A percentile compares a stretch with the other conserved stretches of the same genome.
Evolutionary conservation across 2,113 vertebrate genomes (phyloP).

Genomic region (Cryptomyrus ogoouensis): DNA sequence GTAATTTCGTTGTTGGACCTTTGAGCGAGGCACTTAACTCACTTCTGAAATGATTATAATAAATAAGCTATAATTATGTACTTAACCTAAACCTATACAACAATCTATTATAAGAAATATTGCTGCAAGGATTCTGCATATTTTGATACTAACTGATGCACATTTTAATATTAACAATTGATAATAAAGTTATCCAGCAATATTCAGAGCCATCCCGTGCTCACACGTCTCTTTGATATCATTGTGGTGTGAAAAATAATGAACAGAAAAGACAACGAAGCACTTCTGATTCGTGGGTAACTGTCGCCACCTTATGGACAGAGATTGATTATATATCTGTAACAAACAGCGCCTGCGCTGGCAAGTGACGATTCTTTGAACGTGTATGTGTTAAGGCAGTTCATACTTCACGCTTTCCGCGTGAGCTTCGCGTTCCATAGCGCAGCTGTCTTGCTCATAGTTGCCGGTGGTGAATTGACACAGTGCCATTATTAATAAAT

Average conservation of each 20-base stretch:
- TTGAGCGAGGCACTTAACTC: not conserved
- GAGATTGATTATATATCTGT: not conserved
- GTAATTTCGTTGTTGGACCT: not conserved
- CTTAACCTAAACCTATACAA: not conserved
- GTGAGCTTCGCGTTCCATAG: too few relatives aligned
- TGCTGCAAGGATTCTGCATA: not conserved
- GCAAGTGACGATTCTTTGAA: not conserved
- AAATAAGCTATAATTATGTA: not conserved
- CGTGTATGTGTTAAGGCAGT: too few relatives aligned
- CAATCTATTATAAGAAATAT: not conserved
- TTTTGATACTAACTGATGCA: not conserved
- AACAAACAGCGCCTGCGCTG: not conserved
- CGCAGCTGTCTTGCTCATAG: too few relatives aligned
- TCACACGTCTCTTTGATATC: not conserved
- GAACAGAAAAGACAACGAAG: too few relatives aligned
- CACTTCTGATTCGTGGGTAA: not conserved
- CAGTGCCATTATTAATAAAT: too few relatives aligned
- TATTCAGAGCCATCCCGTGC: not conserved
- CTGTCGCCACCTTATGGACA: constrained; percentile 3
- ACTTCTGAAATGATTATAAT: not conserved
- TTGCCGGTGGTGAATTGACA: too few relatives aligned
- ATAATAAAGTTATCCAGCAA: not conserved
- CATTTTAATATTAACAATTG: not conserved
- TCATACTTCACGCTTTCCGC: too few relatives aligned
- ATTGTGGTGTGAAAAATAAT: not conserved